Evolutionary conservation across 2,113 vertebrate species (phyloP).

Genomic region (Dascyllus trimaculatus): DNA sequence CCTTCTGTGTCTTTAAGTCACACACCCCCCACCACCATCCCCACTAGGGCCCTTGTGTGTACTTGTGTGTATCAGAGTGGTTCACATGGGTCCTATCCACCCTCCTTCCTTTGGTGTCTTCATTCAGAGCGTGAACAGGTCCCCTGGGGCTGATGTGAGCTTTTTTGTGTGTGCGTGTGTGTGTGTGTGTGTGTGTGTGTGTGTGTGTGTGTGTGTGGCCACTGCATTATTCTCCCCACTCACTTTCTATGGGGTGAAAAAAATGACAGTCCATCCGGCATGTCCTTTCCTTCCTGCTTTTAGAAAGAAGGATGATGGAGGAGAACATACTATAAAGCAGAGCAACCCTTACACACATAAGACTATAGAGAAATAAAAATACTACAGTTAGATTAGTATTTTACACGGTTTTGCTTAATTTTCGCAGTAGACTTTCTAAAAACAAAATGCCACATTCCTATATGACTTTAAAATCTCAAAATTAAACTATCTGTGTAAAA

Average conservation of each 20-base stretch:
- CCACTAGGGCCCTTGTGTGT: constrained; percentile 16
- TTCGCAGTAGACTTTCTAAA: neutral
- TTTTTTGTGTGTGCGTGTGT: constrained; percentile 31
- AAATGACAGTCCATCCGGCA: constrained; percentile 18
- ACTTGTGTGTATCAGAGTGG: constrained; percentile 42
- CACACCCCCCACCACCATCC: constrained; percentile 4
- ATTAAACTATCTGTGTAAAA: no score
- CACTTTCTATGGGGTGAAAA: constrained; percentile 67
- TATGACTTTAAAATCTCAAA: neutral
- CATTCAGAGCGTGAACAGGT: constrained; percentile 57
- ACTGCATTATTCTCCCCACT: constrained; percentile 68
- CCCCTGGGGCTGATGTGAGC: constrained; percentile 65
- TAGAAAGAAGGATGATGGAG: constrained; percentile 51
- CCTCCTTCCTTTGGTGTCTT: constrained; percentile 38
- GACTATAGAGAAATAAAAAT: neutral
- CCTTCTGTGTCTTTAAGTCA: constrained; percentile 6
- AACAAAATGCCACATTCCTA: neutral
- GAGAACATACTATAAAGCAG: constrained; percentile 14
- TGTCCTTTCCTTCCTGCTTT: constrained; percentile 26
- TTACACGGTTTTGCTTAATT: neutral
- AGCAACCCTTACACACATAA: neutral
- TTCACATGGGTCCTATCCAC: constrained; percentile 55
- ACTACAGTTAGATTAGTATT: neutral
- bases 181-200: constrained; percentile 22
- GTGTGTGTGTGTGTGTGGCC: constrained; percentile 29